Evolutionary conservation across 2,113 vertebrate genomes (phyloP), one percentile per base, ranked within the genome.

Genomic region (Hypanus sabinus): DNA sequence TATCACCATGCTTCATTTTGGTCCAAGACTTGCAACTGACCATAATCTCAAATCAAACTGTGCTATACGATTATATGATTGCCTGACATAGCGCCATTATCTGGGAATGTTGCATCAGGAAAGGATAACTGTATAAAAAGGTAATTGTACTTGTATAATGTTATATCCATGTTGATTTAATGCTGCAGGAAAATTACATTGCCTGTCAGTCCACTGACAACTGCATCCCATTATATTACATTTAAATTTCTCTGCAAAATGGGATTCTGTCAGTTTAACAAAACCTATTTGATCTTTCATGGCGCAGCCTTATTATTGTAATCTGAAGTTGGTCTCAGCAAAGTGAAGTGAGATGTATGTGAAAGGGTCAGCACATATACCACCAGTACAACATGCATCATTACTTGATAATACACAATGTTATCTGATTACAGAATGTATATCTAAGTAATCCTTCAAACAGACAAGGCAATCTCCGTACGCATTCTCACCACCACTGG

Each of bases 221-320:
- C 68, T 73, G 38, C 91, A 93, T 73, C 73, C 91, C 36, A 93
- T 75, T 73, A 93, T 24, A 75, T 93, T 55, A 22, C 65, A 93
- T 73, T 93, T 93, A 93, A 71, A 93, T 93, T 93, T 93, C 91
- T 73, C 91, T 75, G 91, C 70, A 93, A 71, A 93, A 93, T 55
- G 36, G 91, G 68, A 93, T 93, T 93, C 91, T 93, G 91, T 93
- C 91, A 93, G 91, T 46, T 93, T 93, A 30, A 93, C 91, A 93
- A 93, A 93, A 93, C 91, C 91, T 75, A 75, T 75, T 93, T 93
- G 91, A 93, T 93, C 91, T 46, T 93, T 75, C 68, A 75, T 93
- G 91, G 91, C 27, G 36, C 22, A 93, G 38, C 38, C 65, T 93
- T 73, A 71, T 93, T 73, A 93, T 73, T 93, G 91, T 93, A 73